These are phyloP conservation scores for Aphodius sticticus DNA, from an alignment of 2,888 invertebrate species.

Conservation along the genomic window DNA sequence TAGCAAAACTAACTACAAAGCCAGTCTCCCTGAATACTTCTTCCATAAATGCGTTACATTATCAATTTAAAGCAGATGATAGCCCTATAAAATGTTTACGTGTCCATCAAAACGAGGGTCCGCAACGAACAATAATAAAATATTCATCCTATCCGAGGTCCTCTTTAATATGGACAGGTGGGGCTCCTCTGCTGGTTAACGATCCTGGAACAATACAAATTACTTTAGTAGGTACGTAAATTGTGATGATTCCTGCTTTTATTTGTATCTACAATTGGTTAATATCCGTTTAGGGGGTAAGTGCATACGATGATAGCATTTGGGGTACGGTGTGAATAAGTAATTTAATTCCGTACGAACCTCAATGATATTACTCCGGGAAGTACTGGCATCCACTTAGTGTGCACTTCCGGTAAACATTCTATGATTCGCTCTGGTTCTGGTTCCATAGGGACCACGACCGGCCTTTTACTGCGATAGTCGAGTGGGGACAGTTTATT, in stretches of 20 bases:
- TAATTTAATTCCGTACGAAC: slow-evolving; percentile 34
- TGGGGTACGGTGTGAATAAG: not conserved
- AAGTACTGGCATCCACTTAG: slow-evolving; percentile 48
- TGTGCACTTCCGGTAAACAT: slow-evolving; percentile 24
- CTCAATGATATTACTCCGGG: slow-evolving; percentile 45
- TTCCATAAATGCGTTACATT: not conserved
- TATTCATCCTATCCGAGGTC: not conserved
- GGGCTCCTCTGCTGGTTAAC: slow-evolving; percentile 40
- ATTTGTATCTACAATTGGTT: not conserved
- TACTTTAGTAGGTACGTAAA: not conserved
- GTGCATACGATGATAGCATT: not conserved
- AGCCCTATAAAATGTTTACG: not conserved
- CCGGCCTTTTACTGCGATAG: slow-evolving; percentile 32
- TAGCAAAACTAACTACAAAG: not conserved
- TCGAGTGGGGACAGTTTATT: slow-evolving; percentile 34
- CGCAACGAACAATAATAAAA: not conserved
- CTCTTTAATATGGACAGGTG: slow-evolving; percentile 33
- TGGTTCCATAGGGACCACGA: slow-evolving; percentile 15
- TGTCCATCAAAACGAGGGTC: not conserved
- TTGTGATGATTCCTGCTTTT: slow-evolving; percentile 7
- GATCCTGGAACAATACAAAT: slow-evolving; percentile 37
- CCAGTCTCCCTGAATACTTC: not conserved
- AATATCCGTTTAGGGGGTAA: not conserved
- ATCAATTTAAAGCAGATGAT: not conserved
- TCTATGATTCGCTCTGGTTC: slow-evolving; percentile 1